Conservation (phyloP, 2,113 vertebrate species). For the Leptocoma aspasia region DNA sequence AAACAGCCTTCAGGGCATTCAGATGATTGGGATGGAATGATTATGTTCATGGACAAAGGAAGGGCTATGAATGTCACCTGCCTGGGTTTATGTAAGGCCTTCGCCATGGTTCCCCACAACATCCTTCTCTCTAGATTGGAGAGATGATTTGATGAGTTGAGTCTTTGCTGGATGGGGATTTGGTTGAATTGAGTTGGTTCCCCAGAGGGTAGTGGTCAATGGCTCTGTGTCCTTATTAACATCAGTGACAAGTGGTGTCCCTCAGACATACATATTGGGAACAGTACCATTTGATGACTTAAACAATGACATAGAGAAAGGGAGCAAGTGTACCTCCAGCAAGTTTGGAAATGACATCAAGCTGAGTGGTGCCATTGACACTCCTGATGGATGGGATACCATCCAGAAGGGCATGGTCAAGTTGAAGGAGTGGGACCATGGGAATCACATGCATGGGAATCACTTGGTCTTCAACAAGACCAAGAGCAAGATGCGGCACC, state of each 20-base stretch:
- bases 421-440: background rate
- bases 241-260: too few species aligned
- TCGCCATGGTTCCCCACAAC: background rate
- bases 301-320: background rate
- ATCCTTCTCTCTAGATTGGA: background rate
- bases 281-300: background rate
- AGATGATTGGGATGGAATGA: background rate
- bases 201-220: too few species aligned
- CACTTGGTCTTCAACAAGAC: background rate
- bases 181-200: background rate
- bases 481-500: background rate
- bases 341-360: background rate
- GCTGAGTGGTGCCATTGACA: background rate
- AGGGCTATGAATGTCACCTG: background rate
- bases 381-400: too few species aligned
- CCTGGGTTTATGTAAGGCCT: background rate
- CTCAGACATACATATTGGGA: rapidly evolving
- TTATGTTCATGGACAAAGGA: too few species aligned
- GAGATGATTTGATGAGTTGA: background rate
- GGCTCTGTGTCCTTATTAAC: background rate
- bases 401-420: background rate
- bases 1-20: background rate
- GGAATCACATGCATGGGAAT: background rate
- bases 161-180: background rate
- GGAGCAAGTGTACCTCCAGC: background rate